Percentiles rank a stretch among this genome's conserved stretches.
These are phyloP conservation scores for Gallinago nigripennis DNA, from an alignment of 2,797 vertebrate species.

Conservation along the genomic window DNA sequence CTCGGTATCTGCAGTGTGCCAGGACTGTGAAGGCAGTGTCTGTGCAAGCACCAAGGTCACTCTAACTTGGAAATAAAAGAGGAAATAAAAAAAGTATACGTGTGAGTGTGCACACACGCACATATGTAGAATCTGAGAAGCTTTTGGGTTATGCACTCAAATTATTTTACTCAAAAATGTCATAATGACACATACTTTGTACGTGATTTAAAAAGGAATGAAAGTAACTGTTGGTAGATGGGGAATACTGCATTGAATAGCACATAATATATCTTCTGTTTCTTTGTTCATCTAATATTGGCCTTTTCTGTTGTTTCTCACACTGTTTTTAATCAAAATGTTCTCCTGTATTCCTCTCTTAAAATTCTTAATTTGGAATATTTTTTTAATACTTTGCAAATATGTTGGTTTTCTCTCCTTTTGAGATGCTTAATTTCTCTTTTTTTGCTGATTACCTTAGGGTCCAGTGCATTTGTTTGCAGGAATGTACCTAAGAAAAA, in stretches of 20 bases:
- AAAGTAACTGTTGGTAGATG: neutral
- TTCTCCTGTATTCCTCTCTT: neutral
- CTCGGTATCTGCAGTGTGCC: neutral
- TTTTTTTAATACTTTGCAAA: neutral
- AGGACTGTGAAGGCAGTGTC: neutral
- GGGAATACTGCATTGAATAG: neutral
- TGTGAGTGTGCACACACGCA: neutral
- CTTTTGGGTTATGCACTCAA: neutral
- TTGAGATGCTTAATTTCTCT: neutral
- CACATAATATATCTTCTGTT: neutral
- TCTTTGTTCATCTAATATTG: neutral
- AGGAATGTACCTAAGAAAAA: neutral
- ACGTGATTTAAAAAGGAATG: neutral
- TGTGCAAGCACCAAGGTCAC: neutral
- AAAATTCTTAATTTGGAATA: neutral
- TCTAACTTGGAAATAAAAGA: neutral
- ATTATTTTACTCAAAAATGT: neutral
- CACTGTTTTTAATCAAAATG: neutral
- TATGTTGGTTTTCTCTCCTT: neutral
- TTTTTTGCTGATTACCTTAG: neutral
- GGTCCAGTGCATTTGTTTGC: neutral
- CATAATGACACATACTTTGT: neutral
- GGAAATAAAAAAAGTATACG: fast-evolving
- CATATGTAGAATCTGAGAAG: neutral
- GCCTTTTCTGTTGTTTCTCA: neutral